phyloP scores from a whole-genome alignment of 2,888 invertebrate genomes.

The Eristalinus sepulchralis region DNA sequence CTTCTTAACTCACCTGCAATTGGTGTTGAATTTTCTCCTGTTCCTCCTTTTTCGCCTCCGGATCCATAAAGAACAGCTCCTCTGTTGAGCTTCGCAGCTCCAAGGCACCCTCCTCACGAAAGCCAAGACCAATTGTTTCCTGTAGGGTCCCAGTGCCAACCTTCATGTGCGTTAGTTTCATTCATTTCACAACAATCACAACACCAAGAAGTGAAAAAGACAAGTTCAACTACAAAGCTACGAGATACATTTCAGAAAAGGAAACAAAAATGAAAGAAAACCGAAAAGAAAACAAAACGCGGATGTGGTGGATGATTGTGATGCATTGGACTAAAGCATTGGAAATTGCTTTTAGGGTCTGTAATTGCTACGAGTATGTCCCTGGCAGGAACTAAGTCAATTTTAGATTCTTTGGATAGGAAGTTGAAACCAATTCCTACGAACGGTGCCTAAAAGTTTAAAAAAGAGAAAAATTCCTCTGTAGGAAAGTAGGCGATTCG shows the following conservation, averaged over 20 bases:
- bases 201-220: constrained; percentile 44
- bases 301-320: neutral
- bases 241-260: neutral
- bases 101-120: constrained; percentile 90
- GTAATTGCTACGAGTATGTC: too few species aligned
- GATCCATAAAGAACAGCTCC: constrained; percentile 91
- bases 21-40: constrained; percentile 80
- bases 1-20: constrained; percentile 42
- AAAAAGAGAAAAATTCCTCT: too few species aligned
- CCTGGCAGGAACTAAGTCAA: too few species aligned
- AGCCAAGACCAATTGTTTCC: constrained; percentile 83
- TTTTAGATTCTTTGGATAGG: too few species aligned
- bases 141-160: constrained; percentile 82
- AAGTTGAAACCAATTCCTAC: too few species aligned
- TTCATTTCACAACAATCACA: constrained; percentile 72
- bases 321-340: too few species aligned
- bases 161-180: constrained; percentile 77
- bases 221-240: neutral
- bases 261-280: neutral
- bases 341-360: too few species aligned
- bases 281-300: neutral
- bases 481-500: too few species aligned
- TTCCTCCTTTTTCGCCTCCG: constrained; percentile 81
- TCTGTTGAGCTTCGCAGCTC: constrained; percentile 93
- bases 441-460: too few species aligned